Base-by-base conservation (phyloP, 2,797 vertebrate species). In the Sebastiscus tertius region DNA sequence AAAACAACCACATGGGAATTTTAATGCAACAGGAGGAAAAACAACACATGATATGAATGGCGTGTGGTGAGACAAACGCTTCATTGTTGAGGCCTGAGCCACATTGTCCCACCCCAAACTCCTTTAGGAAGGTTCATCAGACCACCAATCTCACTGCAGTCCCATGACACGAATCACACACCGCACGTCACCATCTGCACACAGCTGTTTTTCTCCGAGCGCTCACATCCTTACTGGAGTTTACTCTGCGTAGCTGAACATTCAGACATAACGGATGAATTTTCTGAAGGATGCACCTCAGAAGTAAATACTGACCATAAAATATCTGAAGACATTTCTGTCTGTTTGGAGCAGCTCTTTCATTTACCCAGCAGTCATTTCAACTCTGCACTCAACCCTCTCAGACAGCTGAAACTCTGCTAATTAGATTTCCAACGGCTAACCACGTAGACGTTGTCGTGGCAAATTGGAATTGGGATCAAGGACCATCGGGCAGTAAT, bases 401-500 rank as follows among this genome's bases (percentile, higher is more conserved):
- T 72, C 77, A 85, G 75, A 88, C 66, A 72, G 79, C 54, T 79
- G 74, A 83, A 86, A 88, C 83, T 78, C 77, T 46, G 33, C 82
- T 90, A 93, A 92, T 92, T 91, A 90, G 86, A 90, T 93, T 93
- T 90, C 88, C 89, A 86, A 66, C 84, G 85, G 80, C 74, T 92
- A 87, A 87, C 66, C 73, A 72, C 29, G 66, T 54, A 83, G 80
- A 88, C 49, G 62, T 69, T 52, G 79, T 80, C 46, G 58, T 66
- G 69, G 90, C 87, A 93, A 94, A 94, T 92, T 93, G 89, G 85
- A 95, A 93, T 68, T 85, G 88, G 91, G 92, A 93, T 95, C 89
- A 90, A 92, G 91, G 88, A 88, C 87, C 87, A 83, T 55, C 75
- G 83, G 77, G 85, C 90, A 91, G 88, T 94, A 94, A 95, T 89